Conservation (phyloP, 30 jellyfish, hydroid and myxozoan species). For the Aurelia aurita region DNA sequence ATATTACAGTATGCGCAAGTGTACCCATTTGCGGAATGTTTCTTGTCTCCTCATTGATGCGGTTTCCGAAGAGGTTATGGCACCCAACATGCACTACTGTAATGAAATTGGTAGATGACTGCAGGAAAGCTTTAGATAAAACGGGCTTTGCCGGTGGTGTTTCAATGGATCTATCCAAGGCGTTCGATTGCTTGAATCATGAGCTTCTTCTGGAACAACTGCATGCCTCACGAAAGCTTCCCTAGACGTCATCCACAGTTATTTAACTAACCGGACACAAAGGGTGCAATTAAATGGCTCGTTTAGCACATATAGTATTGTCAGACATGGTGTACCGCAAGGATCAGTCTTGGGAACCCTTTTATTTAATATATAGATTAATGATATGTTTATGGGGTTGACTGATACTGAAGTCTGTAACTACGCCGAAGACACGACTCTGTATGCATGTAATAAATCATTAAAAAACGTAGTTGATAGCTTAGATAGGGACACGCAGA, state of each 20-base stretch:
- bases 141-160: constrained; percentile 27
- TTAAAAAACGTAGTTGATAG: too few relatives aligned
- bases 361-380: constrained; percentile 40
- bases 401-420: too few relatives aligned
- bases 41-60: not conserved
- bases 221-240: constrained; percentile 6
- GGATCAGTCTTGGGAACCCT: constrained; percentile 71
- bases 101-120: not conserved
- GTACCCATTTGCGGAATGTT: too few relatives aligned
- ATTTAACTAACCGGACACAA: constrained; percentile 5
- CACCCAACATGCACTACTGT: constrained; percentile 34
- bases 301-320: constrained; percentile 32
- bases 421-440: too few relatives aligned
- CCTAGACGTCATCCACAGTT: not conserved
- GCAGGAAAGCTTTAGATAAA: constrained; percentile 3
- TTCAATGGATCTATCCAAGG: constrained; percentile 51
- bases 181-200: constrained; percentile 46
- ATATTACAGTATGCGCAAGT: too few relatives aligned
- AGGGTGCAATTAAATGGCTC: constrained; percentile 33
- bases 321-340: constrained; percentile 60
- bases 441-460: too few relatives aligned
- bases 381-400: constrained; percentile 10
- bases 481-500: too few relatives aligned
- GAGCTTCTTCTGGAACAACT: constrained; percentile 33
- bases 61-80: constrained; percentile 23